phyloP scores from a whole-genome alignment of 2,797 vertebrate species.

The Sandelia bainsii region DNA sequence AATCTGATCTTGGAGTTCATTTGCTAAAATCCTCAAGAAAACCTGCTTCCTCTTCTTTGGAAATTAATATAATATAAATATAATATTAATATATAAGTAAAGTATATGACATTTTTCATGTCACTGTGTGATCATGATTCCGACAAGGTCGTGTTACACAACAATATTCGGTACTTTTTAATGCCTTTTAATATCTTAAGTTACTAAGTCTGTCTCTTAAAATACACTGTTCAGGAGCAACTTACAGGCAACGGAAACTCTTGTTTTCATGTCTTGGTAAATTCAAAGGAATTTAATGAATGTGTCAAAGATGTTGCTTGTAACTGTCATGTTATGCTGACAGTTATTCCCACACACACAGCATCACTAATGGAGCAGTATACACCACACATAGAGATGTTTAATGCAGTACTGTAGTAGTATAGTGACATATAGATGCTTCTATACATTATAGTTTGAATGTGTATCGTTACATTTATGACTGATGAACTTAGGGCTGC shows the following conservation, averaged over 20 bases:
- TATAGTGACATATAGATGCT: not conserved
- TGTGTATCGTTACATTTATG: too few species aligned
- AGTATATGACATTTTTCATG: too few species aligned
- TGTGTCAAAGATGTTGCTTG: not conserved
- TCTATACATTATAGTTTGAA: too few species aligned
- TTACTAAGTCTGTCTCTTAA: not conserved
- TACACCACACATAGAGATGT: not conserved
- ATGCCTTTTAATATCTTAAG: not conserved
- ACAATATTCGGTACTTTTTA: not conserved
- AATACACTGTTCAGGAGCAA: not conserved
- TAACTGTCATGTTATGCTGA: not conserved
- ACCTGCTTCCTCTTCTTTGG: not conserved
- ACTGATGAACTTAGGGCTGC: too few species aligned
- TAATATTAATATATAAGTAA: not conserved
- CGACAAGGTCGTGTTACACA: not conserved
- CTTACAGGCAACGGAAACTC: not conserved
- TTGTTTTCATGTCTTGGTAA: not conserved
- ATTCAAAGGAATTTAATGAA: not conserved
- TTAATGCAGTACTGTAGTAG: not conserved
- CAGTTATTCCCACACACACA: not conserved
- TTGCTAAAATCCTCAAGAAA: too few species aligned
- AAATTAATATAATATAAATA: not conserved
- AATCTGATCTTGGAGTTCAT: not conserved
- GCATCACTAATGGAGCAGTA: slow-evolving; percentile 6
- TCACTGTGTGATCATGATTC: too few species aligned